A percentile compares a stretch with the other conserved stretches of the same genome.
Evolutionary conservation across 2,113 vertebrate genomes (phyloP).

Genomic region (Sigmodon hispidus): DNA sequence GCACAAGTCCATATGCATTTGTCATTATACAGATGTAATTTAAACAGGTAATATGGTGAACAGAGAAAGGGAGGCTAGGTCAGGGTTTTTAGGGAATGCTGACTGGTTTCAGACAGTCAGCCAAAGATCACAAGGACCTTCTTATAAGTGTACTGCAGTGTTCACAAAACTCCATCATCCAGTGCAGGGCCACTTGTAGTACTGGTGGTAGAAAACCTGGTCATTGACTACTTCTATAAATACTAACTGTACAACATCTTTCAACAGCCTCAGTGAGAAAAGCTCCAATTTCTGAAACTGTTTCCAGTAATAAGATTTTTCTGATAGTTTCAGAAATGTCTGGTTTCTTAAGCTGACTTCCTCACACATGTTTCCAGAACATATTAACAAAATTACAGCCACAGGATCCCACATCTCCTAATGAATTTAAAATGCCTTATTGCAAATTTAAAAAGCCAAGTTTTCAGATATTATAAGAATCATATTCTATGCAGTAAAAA

Average conservation of each 20-base stretch:
- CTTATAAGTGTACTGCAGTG: background rate
- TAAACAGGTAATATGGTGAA: conserved; percentile 24
- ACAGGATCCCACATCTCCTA: background rate
- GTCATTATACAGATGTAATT: conserved; percentile 33
- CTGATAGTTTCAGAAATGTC: background rate
- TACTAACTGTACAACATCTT: background rate
- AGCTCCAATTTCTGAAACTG: conserved; percentile 32
- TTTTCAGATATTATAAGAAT: conserved; percentile 2
- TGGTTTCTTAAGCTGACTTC: background rate
- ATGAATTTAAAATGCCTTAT: conserved; percentile 23
- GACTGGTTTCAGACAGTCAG: background rate
- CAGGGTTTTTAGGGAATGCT: background rate
- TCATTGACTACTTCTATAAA: background rate
- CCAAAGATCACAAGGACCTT: conserved; percentile 2
- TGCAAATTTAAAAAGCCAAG: conserved; percentile 16
- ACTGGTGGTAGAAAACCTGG: background rate
- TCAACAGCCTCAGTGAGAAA: background rate
- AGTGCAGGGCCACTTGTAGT: background rate
- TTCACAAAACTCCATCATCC: background rate
- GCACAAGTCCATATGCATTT: background rate
- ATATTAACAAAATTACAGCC: background rate
- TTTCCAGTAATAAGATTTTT: conserved; percentile 42
- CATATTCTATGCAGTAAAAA: background rate
- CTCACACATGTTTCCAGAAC: background rate
- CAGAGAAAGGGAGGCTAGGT: conserved; percentile 25